Conservation (phyloP, 2,113 vertebrate genomes). For the Danio rerio region DNA sequence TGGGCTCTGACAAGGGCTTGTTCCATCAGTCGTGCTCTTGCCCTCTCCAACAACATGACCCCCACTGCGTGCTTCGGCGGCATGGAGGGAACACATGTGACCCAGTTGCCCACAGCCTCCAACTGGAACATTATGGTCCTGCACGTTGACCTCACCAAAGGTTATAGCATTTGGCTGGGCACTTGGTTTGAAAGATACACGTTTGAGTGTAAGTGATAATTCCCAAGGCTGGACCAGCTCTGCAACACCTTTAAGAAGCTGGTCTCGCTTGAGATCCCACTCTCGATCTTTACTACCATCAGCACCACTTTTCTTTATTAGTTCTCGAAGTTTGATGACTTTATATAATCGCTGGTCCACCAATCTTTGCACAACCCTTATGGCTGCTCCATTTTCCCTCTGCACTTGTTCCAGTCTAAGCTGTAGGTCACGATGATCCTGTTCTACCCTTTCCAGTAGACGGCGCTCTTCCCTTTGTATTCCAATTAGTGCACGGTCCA, state of each 20-base stretch:
- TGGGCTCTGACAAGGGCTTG: constrained; percentile 46
- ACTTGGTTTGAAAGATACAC: constrained; percentile 76
- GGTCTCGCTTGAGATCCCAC: constrained; percentile 49
- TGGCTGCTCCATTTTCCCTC: constrained; percentile 71
- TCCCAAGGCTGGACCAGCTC: constrained; percentile 75
- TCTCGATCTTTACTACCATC: constrained; percentile 47
- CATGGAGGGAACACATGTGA: constrained; percentile 71
- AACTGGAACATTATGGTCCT: constrained; percentile 67
- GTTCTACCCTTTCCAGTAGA: constrained; percentile 76
- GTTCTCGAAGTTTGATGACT: constrained; percentile 67
- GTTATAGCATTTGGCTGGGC: constrained; percentile 66
- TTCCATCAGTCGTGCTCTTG: constrained; percentile 48
- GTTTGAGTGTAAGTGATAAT: constrained; percentile 74
- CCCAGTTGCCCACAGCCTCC: constrained; percentile 66
- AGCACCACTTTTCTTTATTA: constrained; percentile 42
- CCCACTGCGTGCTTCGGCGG: constrained; percentile 57
- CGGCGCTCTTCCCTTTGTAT: constrained; percentile 73
- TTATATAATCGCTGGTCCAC: constrained; percentile 69
- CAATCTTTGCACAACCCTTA: constrained; percentile 66
- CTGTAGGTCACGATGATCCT: constrained; percentile 74
- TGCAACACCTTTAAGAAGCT: constrained; percentile 66
- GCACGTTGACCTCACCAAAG: constrained; percentile 76
- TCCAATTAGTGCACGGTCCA: constrained; percentile 74
- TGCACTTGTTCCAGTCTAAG: constrained; percentile 73
- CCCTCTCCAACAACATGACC: constrained; percentile 51